A percentile compares a stretch with the other conserved stretches of the same genome.
phyloP scores from a whole-genome alignment of 2,797 vertebrate species.

The Apogon talboti region DNA sequence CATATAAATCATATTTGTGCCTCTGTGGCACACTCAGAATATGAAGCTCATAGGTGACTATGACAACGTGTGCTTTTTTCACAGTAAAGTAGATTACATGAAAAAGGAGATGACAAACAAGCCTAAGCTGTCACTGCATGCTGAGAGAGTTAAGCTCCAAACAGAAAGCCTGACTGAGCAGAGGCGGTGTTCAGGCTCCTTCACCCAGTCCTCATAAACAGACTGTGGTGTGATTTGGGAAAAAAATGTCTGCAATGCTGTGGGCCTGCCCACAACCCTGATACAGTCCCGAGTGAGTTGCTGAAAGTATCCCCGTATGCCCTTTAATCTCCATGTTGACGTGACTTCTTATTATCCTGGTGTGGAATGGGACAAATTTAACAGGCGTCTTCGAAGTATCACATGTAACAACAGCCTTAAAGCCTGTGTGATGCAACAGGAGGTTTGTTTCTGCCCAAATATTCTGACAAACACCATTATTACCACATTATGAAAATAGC shows the following conservation, averaged over 20 bases:
- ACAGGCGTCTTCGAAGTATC: not conserved
- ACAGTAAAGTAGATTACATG: conserved; percentile 5
- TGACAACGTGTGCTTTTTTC: not conserved
- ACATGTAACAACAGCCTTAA: conserved; percentile 5
- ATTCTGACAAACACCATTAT: not conserved
- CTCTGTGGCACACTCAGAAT: not conserved
- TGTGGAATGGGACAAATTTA: not conserved
- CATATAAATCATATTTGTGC: not conserved
- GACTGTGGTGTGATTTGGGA: conserved; percentile 38
- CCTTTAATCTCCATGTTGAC: conserved; percentile 14
- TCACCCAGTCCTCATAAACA: conserved; percentile 46
- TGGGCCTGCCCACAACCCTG: conserved; percentile 49
- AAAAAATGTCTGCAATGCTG: conserved; percentile 72
- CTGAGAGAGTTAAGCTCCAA: not conserved
- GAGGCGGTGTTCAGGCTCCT: conserved; percentile 16
- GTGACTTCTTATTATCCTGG: not conserved
- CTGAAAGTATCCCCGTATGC: conserved; percentile 29
- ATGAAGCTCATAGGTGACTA: not conserved
- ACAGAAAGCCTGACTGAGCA: conserved; percentile 11
- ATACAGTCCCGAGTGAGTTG: conserved; percentile 19
- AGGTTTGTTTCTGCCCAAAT: not conserved
- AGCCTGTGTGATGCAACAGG: not conserved
- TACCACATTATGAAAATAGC: conserved; percentile 17
- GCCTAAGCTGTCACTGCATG: not conserved
- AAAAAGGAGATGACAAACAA: conserved; percentile 10